Evolutionary conservation across 1,140 invertebrate species (phyloP), one percentile per base, ranked within the genome.

Genomic region (Bombyx mandarina): DNA sequence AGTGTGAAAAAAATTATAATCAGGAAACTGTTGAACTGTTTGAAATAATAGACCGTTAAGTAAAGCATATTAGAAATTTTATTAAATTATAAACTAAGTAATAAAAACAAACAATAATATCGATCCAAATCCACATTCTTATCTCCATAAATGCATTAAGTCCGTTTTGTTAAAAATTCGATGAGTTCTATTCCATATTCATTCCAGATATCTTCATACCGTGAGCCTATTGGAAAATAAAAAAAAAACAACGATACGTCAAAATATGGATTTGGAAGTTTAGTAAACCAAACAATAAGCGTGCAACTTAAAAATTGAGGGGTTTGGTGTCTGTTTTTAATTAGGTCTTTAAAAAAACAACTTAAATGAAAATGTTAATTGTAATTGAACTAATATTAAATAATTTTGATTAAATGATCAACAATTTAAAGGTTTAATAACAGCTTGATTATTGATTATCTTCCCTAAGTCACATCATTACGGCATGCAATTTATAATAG

Each of bases 151-250:
- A 81, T 81, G 71, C 73, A 78, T 60, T 63, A 71, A 76, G 57
- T 73, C 69, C 65, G 43, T 56, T 57, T 50, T 57, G 52, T 62
- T 65, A 64, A 73, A 66, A 62, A 67, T 61, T 61, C 61, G 58
- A 60, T 65, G 66, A 50, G 58, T 62, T 51, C 50, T 65, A 46
- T 56, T 61, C 65, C 73, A 53, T 45, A 67, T 52, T 45, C 50
- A 50, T 50, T 69, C 64, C 72, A 58, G 58, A 61, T 60, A 63
- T 79, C 78, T 77, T 86, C 81, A 86, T 62, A 86, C 79, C 44
- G 83, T 86, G 68, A 86, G 83, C 81, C 83, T 86, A 82, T 62
- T 79, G 73, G 67, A 73, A 72, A 76, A 63, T 57, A 54, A 75
- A 86, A 77, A 79, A 63, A 61, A 8, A 56, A 64, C 59, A 71